Conservation (phyloP, 2,113 vertebrate genomes). For the Takifugu bimaculatus region DNA sequence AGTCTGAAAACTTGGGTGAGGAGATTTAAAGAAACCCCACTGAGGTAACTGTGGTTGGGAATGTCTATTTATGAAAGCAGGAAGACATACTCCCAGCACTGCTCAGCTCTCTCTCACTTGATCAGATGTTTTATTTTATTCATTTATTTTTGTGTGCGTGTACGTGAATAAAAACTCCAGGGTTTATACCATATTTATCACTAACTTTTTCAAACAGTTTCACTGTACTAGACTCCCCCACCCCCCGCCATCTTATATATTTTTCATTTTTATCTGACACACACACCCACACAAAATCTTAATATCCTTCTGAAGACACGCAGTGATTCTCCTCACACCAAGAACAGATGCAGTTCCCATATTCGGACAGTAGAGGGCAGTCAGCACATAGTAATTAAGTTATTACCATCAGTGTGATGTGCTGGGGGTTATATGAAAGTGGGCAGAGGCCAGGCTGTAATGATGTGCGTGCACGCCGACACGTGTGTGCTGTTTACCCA, state of each 20-base stretch:
- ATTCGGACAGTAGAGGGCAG: conserved; percentile 65
- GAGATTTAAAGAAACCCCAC: conserved; percentile 47
- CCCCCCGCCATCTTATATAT: too few relatives aligned
- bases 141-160: conserved; percentile 1
- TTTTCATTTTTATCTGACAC: not conserved
- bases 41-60: conserved; percentile 40
- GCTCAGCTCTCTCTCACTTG: conserved; percentile 13
- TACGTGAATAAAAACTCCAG: conserved; percentile 3
- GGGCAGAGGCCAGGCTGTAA: too few relatives aligned
- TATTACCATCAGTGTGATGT: conserved; percentile 2
- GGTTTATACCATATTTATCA: conserved; percentile 22
- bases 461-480: too few relatives aligned
- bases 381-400: conserved; percentile 22
- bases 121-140: conserved; percentile 2
- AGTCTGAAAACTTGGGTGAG: conserved; percentile 50
- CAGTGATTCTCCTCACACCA: conserved; percentile 12
- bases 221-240: conserved; percentile 1
- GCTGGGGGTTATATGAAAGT: too few relatives aligned
- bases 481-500: too few relatives aligned
- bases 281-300: not conserved
- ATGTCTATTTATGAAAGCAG: conserved; percentile 46
- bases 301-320: too few relatives aligned
- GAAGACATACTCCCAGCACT: conserved; percentile 35
- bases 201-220: conserved; percentile 15
- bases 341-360: not conserved